Evolutionary conservation across 2,888 invertebrate species (phyloP).

Genomic region (Tiliacea citrago): DNA sequence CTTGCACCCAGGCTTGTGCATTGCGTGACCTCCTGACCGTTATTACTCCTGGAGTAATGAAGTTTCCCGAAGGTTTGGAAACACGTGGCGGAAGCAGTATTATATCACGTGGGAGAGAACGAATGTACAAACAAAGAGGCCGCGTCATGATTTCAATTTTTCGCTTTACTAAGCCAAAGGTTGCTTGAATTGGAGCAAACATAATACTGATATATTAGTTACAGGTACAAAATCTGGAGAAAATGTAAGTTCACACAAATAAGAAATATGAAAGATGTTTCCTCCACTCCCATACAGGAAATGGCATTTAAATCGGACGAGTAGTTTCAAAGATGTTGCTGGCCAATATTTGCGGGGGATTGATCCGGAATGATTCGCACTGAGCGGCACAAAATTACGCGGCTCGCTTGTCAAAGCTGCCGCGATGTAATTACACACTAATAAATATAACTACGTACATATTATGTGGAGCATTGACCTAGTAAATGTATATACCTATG

Average conservation of each 20-base stretch:
- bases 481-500: background rate
- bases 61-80: background rate
- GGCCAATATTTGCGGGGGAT: slow-evolving; percentile 46
- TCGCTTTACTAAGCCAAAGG: slow-evolving; percentile 53
- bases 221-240: slow-evolving; percentile 41
- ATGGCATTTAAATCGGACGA: slow-evolving; percentile 40
- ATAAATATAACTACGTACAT: slow-evolving; percentile 46
- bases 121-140: slow-evolving; percentile 27
- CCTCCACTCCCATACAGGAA: slow-evolving; percentile 35
- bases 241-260: slow-evolving; percentile 25
- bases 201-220: slow-evolving; percentile 47
- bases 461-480: slow-evolving; percentile 13
- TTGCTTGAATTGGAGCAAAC: slow-evolving; percentile 44
- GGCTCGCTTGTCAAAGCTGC: slow-evolving; percentile 64
- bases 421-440: slow-evolving; percentile 58
- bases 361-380: slow-evolving; percentile 61
- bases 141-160: slow-evolving; percentile 49
- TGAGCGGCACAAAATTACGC: slow-evolving; percentile 61
- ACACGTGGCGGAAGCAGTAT: slow-evolving; percentile 10
- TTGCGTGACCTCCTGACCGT: background rate
- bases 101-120: slow-evolving; percentile 21
- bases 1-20: background rate
- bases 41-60: slow-evolving; percentile 2
- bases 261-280: slow-evolving; percentile 26
- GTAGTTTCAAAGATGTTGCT: slow-evolving; percentile 27